phyloP scores from a whole-genome alignment of 2,797 vertebrate species.

The Notolabrus celidotus region DNA sequence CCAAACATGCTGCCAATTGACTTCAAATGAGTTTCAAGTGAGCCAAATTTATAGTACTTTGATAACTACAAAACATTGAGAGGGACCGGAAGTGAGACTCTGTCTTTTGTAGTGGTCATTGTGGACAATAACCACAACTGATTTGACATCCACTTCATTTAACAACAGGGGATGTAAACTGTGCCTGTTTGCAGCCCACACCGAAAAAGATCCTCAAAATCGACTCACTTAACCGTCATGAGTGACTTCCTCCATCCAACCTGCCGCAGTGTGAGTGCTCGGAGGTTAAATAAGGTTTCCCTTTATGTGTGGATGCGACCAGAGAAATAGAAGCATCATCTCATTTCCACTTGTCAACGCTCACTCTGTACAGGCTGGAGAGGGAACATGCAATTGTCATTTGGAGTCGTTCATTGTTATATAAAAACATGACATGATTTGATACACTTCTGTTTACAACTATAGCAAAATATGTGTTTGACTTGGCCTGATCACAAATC shows the following conservation, averaged over 20 bases:
- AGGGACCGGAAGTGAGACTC: constrained; percentile 17
- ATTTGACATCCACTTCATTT: constrained; percentile 13
- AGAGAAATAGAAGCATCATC: background rate
- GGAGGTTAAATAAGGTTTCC: background rate
- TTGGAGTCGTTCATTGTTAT: too few relatives aligned
- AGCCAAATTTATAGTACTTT: constrained; percentile 11
- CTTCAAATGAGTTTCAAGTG: constrained; percentile 21
- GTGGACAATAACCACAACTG: constrained; percentile 11
- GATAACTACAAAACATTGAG: constrained; percentile 16
- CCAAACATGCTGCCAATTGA: constrained; percentile 3
- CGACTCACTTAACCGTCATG: background rate
- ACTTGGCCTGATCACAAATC: background rate
- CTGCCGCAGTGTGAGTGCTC: too few relatives aligned
- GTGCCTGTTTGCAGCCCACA: background rate
- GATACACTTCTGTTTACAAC: too few relatives aligned
- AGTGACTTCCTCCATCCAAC: background rate
- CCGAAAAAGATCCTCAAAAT: constrained; percentile 3
- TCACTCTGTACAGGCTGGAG: too few relatives aligned
- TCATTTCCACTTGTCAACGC: background rate
- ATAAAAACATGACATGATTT: too few relatives aligned
- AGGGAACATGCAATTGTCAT: too few relatives aligned
- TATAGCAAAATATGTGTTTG: too few relatives aligned
- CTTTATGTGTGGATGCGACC: background rate
- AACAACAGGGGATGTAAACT: background rate
- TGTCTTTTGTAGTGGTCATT: constrained; percentile 6